These are phyloP conservation scores for Belonocnema kinseyi DNA, from an alignment of 1,140 invertebrate genomes.

Conservation along the genomic window DNA sequence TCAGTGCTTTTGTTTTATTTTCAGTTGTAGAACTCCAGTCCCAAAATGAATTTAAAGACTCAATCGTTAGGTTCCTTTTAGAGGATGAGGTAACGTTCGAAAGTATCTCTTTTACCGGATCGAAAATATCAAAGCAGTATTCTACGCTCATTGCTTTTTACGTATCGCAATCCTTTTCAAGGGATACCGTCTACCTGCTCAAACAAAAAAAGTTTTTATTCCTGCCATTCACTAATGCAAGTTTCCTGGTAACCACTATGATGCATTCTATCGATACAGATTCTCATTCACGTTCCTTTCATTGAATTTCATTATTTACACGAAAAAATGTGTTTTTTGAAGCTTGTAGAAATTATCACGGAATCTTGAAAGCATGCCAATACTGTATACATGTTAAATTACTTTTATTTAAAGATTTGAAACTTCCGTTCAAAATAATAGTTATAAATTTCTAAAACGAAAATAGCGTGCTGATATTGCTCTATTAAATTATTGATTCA, in stretches of 20 bases:
- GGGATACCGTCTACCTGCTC: neutral
- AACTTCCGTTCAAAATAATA: no score
- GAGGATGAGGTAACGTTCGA: constrained; percentile 5
- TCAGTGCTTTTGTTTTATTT: neutral
- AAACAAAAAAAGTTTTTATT: constrained; percentile 12
- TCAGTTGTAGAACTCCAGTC: neutral
- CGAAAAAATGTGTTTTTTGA: neutral
- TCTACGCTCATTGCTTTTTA: constrained; percentile 1
- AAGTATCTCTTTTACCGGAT: constrained; percentile 18
- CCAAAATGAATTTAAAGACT: neutral
- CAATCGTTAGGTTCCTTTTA: neutral
- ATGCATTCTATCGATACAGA: neutral
- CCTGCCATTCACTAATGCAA: constrained; percentile 15
- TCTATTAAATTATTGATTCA: no score
- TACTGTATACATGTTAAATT: no score
- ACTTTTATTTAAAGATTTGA: no score
- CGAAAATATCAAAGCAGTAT: constrained; percentile 26
- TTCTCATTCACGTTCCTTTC: neutral
- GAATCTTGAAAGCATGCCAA: no score
- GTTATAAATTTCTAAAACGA: no score
- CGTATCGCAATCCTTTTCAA: neutral
- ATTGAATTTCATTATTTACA: neutral
- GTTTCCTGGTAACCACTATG: neutral
- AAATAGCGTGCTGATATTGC: no score
- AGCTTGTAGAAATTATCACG: no score